Percentiles rank a stretch among this genome's conserved stretches.
Conservation (phyloP, 1,140 invertebrate species). For the Glomeris maerens region DNA sequence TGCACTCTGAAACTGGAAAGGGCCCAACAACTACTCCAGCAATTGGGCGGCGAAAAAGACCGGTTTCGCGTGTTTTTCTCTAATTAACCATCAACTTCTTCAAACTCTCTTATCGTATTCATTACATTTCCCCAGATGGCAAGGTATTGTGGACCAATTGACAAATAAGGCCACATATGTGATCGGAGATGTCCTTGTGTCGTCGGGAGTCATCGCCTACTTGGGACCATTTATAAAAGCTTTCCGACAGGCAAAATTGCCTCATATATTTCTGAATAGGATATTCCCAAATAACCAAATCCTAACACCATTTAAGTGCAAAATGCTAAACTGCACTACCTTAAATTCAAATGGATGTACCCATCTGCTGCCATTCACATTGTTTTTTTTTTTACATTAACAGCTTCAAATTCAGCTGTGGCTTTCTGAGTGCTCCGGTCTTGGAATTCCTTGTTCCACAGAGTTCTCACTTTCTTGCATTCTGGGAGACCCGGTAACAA, state of each 20-base stretch:
- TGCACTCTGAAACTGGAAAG: slow-evolving; percentile 38
- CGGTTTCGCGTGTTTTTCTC: slow-evolving; percentile 20
- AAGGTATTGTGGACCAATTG: slow-evolving; percentile 45
- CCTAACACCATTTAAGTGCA: too few relatives aligned
- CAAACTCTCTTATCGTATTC: not conserved
- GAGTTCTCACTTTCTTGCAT: slow-evolving; percentile 58
- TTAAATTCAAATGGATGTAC: too few relatives aligned
- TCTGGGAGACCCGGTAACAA: slow-evolving; percentile 72
- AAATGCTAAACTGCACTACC: too few relatives aligned
- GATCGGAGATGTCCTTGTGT: slow-evolving; percentile 68
- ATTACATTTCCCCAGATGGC: slow-evolving; percentile 44
- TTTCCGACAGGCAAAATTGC: slow-evolving; percentile 2
- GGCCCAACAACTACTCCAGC: slow-evolving; percentile 36
- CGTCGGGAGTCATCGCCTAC: slow-evolving; percentile 80
- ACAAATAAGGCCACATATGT: slow-evolving; percentile 47
- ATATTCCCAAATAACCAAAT: too few relatives aligned
- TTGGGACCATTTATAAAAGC: slow-evolving; percentile 70
- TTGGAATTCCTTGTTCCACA: slow-evolving; percentile 56
- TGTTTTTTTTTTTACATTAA: too few relatives aligned
- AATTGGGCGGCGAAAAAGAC: slow-evolving; percentile 28
- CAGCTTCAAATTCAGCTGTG: too few relatives aligned
- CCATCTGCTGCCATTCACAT: too few relatives aligned
- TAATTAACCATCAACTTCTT: not conserved
- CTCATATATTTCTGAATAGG: not conserved
- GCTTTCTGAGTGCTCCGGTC: too few relatives aligned